Percentiles rank a stretch among this genome's conserved stretches.
Evolutionary conservation across 2,888 invertebrate species (phyloP).

Genomic region (Hoplodrina blanda): DNA sequence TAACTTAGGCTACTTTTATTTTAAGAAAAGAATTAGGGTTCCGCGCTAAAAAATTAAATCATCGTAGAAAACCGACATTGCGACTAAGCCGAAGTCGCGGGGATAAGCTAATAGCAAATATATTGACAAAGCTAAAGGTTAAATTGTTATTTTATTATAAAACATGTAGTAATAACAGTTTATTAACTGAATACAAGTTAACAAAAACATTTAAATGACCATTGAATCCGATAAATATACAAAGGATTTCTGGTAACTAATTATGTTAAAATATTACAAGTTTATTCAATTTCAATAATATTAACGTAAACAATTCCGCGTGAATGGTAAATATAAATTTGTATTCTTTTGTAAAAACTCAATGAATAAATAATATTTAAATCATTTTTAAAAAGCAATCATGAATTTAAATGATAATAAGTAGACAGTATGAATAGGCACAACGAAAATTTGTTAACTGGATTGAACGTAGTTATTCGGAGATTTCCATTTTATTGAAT

Average conservation of each 20-base stretch:
- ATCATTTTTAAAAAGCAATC: not conserved
- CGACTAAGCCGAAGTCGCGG: no score
- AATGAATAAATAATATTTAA: not conserved
- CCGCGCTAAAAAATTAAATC: no score
- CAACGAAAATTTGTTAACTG: slow-evolving; percentile 3
- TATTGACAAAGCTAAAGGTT: not conserved
- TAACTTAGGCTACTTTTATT: no score
- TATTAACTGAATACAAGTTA: not conserved
- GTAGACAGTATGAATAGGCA: slow-evolving; percentile 1
- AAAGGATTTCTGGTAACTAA: not conserved
- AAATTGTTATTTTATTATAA: not conserved
- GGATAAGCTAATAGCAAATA: not conserved
- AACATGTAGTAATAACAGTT: not conserved
- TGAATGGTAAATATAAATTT: slow-evolving; percentile 7
- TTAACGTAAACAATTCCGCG: not conserved
- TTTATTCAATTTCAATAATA: slow-evolving; percentile 1
- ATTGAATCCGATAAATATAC: slow-evolving; percentile 5
- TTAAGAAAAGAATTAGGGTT: no score
- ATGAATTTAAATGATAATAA: not conserved
- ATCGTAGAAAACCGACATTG: no score
- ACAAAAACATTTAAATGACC: slow-evolving; percentile 4
- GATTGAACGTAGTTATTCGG: slow-evolving; percentile 6
- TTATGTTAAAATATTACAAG: slow-evolving; percentile 15
- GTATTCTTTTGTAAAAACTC: slow-evolving; percentile 12
- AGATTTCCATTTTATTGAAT: slow-evolving; percentile 26